Conservation (phyloP, 2,113 vertebrate genomes). For the Megalops atlanticus region DNA sequence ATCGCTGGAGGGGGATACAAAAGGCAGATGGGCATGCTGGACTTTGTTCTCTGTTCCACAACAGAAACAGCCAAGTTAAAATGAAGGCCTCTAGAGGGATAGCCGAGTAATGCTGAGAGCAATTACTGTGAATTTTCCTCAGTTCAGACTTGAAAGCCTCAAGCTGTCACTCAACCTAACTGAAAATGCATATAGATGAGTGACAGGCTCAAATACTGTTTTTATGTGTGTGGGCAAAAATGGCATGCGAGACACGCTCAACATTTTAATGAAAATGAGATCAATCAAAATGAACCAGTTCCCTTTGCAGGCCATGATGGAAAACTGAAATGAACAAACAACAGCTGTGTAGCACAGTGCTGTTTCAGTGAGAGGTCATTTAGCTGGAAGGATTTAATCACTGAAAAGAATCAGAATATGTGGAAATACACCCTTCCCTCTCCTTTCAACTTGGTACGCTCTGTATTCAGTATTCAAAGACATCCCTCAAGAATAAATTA, state of each 20-base stretch:
- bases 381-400: neutral
- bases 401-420: neutral
- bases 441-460: neutral
- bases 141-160: constrained; percentile 74
- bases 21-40: neutral
- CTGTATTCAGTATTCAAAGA: neutral
- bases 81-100: constrained; percentile 1
- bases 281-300: neutral
- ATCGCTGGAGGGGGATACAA: constrained; percentile 70
- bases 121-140: constrained; percentile 78
- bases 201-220: constrained; percentile 54
- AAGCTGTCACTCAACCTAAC: constrained; percentile 62
- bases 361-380: neutral
- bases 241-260: neutral
- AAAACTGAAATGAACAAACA: neutral
- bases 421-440: neutral
- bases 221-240: neutral
- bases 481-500: neutral
- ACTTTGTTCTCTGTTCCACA: neutral
- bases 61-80: constrained; percentile 11
- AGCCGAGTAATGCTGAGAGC: constrained; percentile 68
- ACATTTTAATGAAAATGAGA: constrained; percentile 5
- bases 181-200: constrained; percentile 58
- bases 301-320: neutral
- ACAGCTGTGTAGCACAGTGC: neutral